Evolutionary conservation across 2,797 vertebrate genomes (phyloP).

Genomic region (Sebastiscus albofasciatus): DNA sequence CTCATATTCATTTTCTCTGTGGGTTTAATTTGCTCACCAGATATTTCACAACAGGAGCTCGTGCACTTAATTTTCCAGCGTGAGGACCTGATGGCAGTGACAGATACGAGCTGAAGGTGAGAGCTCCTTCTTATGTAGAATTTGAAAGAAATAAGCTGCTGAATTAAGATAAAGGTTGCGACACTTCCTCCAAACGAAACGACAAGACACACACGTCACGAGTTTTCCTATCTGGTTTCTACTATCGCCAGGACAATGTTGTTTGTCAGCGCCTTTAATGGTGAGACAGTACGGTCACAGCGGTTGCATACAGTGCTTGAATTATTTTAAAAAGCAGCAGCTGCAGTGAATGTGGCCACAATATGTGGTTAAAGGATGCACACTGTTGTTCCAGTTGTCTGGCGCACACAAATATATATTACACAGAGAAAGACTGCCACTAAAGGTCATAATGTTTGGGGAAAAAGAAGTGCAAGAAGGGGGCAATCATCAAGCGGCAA

Average conservation of each 20-base stretch:
- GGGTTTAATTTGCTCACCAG: not conserved
- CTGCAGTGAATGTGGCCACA: not conserved
- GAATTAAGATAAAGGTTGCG: not conserved
- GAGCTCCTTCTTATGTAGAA: not conserved
- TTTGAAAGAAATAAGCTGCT: not conserved
- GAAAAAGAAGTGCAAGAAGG: too few relatives aligned
- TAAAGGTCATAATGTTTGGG: not conserved
- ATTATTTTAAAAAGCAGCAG: not conserved
- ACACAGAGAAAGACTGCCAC: not conserved
- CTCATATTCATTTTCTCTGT: not conserved
- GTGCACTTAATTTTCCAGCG: not conserved
- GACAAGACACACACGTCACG: not conserved
- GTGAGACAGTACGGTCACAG: not conserved
- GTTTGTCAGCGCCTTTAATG: not conserved
- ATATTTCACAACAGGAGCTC: constrained; percentile 15
- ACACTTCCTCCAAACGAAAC: not conserved
- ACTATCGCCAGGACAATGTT: not conserved
- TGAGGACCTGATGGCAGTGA: not conserved
- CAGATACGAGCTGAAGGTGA: not conserved
- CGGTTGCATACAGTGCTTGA: not conserved
- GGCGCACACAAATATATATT: not conserved
- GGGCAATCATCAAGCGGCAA: too few relatives aligned
- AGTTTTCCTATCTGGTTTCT: not conserved
- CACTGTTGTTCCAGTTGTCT: not conserved
- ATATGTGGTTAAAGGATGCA: not conserved